Evolutionary conservation across 2,797 vertebrate genomes (phyloP).

Genomic region (Thripadectes ignobilis): DNA sequence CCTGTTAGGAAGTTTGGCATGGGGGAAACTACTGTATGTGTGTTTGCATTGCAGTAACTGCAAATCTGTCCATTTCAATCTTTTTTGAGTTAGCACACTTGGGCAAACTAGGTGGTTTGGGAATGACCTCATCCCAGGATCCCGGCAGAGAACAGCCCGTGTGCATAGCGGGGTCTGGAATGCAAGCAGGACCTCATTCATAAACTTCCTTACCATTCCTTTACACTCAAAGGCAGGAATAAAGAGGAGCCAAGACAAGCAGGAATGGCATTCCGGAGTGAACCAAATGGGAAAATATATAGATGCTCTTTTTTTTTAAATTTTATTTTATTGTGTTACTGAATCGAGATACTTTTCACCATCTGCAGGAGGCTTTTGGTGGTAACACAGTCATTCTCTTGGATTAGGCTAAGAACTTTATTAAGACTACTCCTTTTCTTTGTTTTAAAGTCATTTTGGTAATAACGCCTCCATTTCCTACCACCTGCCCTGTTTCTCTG

Average conservation of each 20-base stretch:
- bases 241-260: slow-evolving; percentile 56
- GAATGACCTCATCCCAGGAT: slow-evolving; percentile 51
- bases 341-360: neutral
- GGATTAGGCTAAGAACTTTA: neutral
- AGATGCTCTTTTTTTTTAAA: neutral
- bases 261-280: slow-evolving; percentile 11
- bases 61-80: slow-evolving; percentile 41
- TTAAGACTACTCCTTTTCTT: neutral
- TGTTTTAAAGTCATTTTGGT: neutral
- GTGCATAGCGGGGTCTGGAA: slow-evolving; percentile 43
- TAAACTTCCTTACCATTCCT: slow-evolving; percentile 56
- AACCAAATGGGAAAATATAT: slow-evolving; percentile 49
- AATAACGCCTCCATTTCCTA: neutral
- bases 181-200: slow-evolving; percentile 55
- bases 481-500: neutral
- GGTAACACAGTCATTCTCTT: neutral
- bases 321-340: neutral
- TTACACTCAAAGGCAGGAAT: slow-evolving; percentile 55
- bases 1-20: neutral
- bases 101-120: slow-evolving; percentile 56
- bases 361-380: neutral
- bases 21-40: neutral
- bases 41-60: slow-evolving; percentile 34
- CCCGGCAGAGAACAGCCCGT: neutral
- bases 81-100: slow-evolving; percentile 48